A percentile compares a stretch with the other conserved stretches of the same genome.
phyloP scores from a whole-genome alignment of 2,797 vertebrate species.

The Liparis tanakae region DNA sequence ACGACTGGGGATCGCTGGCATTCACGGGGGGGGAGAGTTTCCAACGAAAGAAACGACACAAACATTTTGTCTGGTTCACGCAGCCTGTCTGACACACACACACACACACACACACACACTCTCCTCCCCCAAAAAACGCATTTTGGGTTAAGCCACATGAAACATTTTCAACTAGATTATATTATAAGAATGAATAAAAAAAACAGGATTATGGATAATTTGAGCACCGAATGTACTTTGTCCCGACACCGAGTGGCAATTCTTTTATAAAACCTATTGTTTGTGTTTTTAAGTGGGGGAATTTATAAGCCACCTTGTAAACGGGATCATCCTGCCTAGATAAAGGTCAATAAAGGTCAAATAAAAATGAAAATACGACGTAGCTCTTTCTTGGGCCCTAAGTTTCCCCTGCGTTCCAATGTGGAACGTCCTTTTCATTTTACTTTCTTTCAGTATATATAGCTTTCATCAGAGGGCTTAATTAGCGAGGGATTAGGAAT shows the following conservation, averaged over 20 bases:
- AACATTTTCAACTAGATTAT: background rate
- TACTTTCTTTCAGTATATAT: slow-evolving; percentile 1
- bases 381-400: background rate
- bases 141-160: background rate
- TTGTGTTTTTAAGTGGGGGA: background rate
- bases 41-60: background rate
- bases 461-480: slow-evolving; percentile 52
- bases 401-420: background rate
- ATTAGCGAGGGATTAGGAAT: slow-evolving; percentile 60
- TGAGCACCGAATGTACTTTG: background rate
- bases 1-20: slow-evolving; percentile 13
- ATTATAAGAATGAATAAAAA: background rate
- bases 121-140: no score
- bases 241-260: background rate
- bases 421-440: slow-evolving; percentile 6
- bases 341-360: background rate
- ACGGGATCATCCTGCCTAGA: background rate
- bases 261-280: background rate
- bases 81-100: no score
- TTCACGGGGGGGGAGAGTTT: background rate
- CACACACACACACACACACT: no score
- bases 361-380: background rate
- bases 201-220: background rate
- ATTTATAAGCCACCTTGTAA: background rate
- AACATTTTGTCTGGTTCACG: background rate